Evolutionary conservation across 1,140 invertebrate species (phyloP), one percentile per base, ranked within the genome.

Genomic region (Zaprionus gabonicus): DNA sequence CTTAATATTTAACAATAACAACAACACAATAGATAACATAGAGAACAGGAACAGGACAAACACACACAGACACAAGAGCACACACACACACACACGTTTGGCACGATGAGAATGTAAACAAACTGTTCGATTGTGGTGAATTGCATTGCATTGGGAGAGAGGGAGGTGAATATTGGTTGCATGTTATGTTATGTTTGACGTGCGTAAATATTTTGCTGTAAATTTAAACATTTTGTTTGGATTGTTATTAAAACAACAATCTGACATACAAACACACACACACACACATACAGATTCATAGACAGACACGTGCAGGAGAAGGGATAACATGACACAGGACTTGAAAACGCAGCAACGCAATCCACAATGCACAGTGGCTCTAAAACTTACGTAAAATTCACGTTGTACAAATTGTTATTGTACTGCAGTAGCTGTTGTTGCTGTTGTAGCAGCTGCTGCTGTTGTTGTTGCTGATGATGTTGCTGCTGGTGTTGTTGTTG

Each of bases 371-470:
- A 56, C 51, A 67, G 28, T 77, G 80, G 49, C 73, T 84, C 81
- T 84, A 88, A 84, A 81, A 88, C 84, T 88, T 88, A 88, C 84
- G 81, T 88, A 88, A 84, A 90, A 66, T 88, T 87, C 71, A 82
- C 76, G 71, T 79, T 87, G 85, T 81, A 87, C 80, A 88, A 87
- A 84, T 88, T 84, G 78, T 88, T 88, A 78, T 87, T 84, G 84
- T 87, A 88, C 79, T 83, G 83, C 60, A 71, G 84, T 65, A 66
- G 84, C 58, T 81, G 83, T 67, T 75, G 80, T 81, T 83, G 73
- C 65, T 72, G 72, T 44, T 78, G 82, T 20, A 20, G 20, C 27
- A 66, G 59, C 53, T 60, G 77, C 70, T 60, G 75, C 31, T 81
- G 68, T 25, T 80, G 81, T 25, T 76, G 76, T 20, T 75, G 80